Percentiles rank a stretch among this genome's conserved stretches.
phyloP scores from a whole-genome alignment of 2,797 vertebrate species.

The Danio albolineatus region DNA sequence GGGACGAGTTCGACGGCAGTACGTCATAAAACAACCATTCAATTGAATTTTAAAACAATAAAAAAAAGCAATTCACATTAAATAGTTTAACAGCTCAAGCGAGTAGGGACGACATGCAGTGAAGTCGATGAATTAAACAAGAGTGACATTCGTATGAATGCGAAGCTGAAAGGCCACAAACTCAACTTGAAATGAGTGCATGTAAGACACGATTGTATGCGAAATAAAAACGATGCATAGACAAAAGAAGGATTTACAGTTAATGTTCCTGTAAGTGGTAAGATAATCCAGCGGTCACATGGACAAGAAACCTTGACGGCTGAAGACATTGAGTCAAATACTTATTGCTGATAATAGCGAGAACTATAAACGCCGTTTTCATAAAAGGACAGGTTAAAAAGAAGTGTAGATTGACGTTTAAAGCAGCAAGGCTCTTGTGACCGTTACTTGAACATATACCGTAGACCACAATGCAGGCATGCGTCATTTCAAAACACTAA shows the following conservation, averaged over 20 bases:
- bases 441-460: constrained; percentile 65
- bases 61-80: constrained; percentile 72
- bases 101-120: constrained; percentile 72
- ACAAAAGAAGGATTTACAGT: constrained; percentile 67
- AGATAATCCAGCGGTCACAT: constrained; percentile 62
- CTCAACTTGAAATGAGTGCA: constrained; percentile 61
- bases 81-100: constrained; percentile 73
- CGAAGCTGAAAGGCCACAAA: constrained; percentile 56
- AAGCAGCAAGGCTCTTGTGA: constrained; percentile 65
- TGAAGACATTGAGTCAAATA: constrained; percentile 73
- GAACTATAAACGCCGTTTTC: constrained; percentile 53
- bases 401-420: constrained; percentile 73
- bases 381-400: constrained; percentile 66
- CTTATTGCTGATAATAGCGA: constrained; percentile 72
- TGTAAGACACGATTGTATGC: constrained; percentile 69
- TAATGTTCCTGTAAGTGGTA: constrained; percentile 61
- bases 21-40: constrained; percentile 61
- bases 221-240: constrained; percentile 76
- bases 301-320: constrained; percentile 67
- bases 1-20: constrained; percentile 77
- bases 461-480: constrained; percentile 77
- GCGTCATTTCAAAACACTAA: constrained; percentile 75
- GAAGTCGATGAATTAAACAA: constrained; percentile 64
- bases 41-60: constrained; percentile 35
- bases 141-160: constrained; percentile 38